These are phyloP conservation scores for Meles meles DNA, from an alignment of 2,113 vertebrate species.

Conservation along the genomic window DNA sequence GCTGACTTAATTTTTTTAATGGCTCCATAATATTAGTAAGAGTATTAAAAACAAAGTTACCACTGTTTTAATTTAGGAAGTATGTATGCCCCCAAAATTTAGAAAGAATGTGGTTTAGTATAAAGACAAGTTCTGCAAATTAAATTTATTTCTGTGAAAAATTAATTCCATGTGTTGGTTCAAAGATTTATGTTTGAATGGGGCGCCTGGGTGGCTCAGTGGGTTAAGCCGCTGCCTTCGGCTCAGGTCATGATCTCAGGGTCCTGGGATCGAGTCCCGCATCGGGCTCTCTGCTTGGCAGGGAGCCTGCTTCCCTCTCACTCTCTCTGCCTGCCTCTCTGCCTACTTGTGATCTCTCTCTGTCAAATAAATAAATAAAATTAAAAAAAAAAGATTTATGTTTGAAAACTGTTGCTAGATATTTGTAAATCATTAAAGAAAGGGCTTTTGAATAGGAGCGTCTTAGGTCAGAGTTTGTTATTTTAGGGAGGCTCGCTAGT, in stretches of 20 bases:
- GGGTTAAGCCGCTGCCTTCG: too few species aligned
- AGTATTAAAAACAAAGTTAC: conserved; percentile 2
- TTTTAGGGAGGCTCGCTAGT: neutral
- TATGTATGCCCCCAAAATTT: neutral
- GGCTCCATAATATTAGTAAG: neutral
- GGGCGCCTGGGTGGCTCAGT: too few species aligned
- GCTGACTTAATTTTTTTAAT: conserved; percentile 17
- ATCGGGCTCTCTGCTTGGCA: too few species aligned
- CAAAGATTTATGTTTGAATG: conserved; percentile 15
- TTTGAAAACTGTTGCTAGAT: conserved; percentile 22
- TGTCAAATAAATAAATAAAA: too few species aligned
- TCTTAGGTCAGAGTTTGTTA: neutral
- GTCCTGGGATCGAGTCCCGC: too few species aligned
- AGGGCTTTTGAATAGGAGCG: neutral
- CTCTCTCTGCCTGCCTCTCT: too few species aligned
- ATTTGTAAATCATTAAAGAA: neutral
- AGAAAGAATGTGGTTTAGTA: conserved; percentile 9
- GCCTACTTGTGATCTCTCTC: too few species aligned
- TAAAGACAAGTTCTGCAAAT: neutral
- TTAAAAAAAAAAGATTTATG: neutral
- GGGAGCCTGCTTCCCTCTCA: too few species aligned
- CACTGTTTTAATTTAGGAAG: conserved; percentile 10
- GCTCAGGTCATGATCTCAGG: too few species aligned
- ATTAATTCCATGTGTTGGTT: neutral
- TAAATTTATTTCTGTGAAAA: conserved; percentile 11